Evolutionary conservation across 2,113 vertebrate species (phyloP), one percentile per base, ranked within the genome.

Genomic region (Cebidichthys violaceus): DNA sequence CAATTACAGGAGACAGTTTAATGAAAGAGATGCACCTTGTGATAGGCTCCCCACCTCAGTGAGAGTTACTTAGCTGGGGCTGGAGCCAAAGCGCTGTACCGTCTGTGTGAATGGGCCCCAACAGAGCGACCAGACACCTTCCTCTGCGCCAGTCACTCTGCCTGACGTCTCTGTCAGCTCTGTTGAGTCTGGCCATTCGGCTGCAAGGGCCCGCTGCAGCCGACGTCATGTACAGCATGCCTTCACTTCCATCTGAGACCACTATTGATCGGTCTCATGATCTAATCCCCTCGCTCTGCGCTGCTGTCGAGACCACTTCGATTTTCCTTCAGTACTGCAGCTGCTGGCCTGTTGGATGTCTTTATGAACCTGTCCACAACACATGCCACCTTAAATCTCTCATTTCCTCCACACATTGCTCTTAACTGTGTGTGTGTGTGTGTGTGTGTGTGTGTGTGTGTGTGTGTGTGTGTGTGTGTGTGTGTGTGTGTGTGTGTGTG

Each of bases 241-340:
- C 83, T 79, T 81, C 77, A 59, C 78, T 86, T 86, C 75, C 80
- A 74, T 89, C 72, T 68, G 82, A 80, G 73, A 70, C 83, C 70
- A 31, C 35, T 83, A 94, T 90, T 85, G 91, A 93, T 92, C 83
- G 29, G 73, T 64, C 64, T 89, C 87, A 88, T 89, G 88, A 89
- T 93, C 90, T 93, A 92, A 91, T 88, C 85, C 85, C 84, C 70
- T 75, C 68, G 20, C 75, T 89, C 69, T 77, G 82, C 31, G 43
- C 82, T 65, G 70, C 90, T 83, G 87, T 88, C 47, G 18, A 79
- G 45, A 37, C 3, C 70, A 14, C 81, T 90, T 90, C 82, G 61
- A 89, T 87, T 81, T 60, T 41, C 81, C 79, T 66, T 81, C 75
- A 43, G 64, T 66, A 3, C 73, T 72, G 75, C 68, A 50, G 75